These are phyloP conservation scores for Mystacornis crossleyi DNA, from an alignment of 2,113 vertebrate genomes.

Conservation along the genomic window DNA sequence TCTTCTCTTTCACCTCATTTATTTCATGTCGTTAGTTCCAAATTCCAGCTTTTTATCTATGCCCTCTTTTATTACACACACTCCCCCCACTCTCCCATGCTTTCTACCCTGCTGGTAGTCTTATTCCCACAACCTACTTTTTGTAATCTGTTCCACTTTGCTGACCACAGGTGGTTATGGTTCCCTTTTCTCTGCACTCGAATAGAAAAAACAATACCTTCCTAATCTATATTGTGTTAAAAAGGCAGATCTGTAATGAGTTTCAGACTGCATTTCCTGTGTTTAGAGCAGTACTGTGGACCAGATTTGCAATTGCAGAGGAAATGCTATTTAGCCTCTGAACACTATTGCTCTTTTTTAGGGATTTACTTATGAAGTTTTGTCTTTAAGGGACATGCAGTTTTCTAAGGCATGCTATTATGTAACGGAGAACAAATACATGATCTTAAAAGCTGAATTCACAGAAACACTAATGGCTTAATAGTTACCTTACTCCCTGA, in stretches of 20 bases:
- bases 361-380: not conserved
- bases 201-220: not conserved
- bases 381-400: not conserved
- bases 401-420: not conserved
- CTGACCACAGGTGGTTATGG: not conserved
- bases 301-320: not conserved
- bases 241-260: not conserved
- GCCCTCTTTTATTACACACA: not conserved
- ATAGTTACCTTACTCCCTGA: not conserved
- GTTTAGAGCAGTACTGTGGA: not conserved
- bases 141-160: conserved; percentile 29
- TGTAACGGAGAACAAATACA: not conserved
- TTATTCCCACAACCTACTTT: conserved; percentile 15
- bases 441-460: not conserved
- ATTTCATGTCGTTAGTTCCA: not conserved
- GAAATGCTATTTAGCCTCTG: not conserved
- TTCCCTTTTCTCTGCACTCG: not conserved
- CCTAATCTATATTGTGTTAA: not conserved
- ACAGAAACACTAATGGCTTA: not conserved
- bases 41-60: not conserved
- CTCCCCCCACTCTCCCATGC: not conserved
- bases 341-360: not conserved
- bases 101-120: not conserved
- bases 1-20: not conserved
- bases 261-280: not conserved